These are phyloP conservation scores for Clarias pachynema DNA, from an alignment of 2,797 vertebrate genomes.

Conservation along the genomic window DNA sequence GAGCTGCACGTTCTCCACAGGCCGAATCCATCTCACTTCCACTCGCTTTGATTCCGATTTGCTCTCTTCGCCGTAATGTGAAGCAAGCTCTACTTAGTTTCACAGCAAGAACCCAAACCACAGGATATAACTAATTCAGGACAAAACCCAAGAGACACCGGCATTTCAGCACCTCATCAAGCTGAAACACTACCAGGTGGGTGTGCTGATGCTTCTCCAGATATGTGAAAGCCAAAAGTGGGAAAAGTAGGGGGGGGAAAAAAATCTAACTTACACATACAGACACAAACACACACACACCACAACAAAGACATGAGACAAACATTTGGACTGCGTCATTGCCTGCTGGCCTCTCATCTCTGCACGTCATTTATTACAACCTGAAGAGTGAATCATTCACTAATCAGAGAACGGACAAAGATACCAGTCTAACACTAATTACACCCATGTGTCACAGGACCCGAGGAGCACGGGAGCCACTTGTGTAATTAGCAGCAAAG, in stretches of 20 bases:
- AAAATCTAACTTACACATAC: neutral
- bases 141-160: conserved; percentile 25
- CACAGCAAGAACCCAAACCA: conserved; percentile 26
- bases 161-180: conserved; percentile 30
- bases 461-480: conserved; percentile 24
- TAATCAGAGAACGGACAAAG: conserved; percentile 14
- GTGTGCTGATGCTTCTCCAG: conserved; percentile 25
- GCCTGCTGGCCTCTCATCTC: neutral
- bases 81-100: conserved; percentile 18
- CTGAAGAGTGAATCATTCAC: conserved; percentile 26
- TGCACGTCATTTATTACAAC: conserved; percentile 1
- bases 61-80: neutral
- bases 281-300: neutral
- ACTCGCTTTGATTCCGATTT: neutral
- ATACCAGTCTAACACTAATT: conserved; percentile 29
- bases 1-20: neutral
- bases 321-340: conserved; percentile 1
- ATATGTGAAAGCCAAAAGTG: conserved; percentile 29
- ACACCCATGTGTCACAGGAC: conserved; percentile 33
- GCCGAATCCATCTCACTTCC: neutral
- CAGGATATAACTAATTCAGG: conserved; percentile 27
- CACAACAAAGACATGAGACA: neutral
- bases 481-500: conserved; percentile 40
- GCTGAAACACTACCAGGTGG: conserved; percentile 30
- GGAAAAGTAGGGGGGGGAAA: neutral